These are phyloP conservation scores for Pollimyrus isidori DNA, from an alignment of 2,113 vertebrate genomes.

Conservation along the genomic window DNA sequence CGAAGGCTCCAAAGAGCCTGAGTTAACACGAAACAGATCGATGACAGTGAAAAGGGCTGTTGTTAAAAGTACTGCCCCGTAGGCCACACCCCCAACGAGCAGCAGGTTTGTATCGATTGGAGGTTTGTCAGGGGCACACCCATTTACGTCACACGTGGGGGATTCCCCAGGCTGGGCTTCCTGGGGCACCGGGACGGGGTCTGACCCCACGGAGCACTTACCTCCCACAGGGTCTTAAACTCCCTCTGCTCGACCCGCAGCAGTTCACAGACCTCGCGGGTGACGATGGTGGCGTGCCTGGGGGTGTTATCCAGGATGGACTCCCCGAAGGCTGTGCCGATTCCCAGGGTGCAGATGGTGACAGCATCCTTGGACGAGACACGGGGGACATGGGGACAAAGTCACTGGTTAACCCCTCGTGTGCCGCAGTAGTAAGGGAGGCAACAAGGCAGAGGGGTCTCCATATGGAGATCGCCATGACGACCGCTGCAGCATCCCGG, in stretches of 20 bases:
- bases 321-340: conserved; percentile 95
- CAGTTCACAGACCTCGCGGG: conserved; percentile 82
- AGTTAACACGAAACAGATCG: not conserved
- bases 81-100: not conserved
- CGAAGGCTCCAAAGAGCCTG: not conserved
- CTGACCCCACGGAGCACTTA: conserved; percentile 48
- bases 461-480: not conserved
- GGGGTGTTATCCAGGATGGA: conserved; percentile 96
- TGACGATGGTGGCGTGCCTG: conserved; percentile 92
- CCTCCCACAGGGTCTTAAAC: conserved; percentile 94
- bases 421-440: not conserved
- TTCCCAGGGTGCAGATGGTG: conserved; percentile 88
- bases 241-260: conserved; percentile 92
- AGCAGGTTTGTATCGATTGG: not conserved
- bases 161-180: not conserved
- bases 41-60: not conserved
- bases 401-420: not conserved
- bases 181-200: not conserved
- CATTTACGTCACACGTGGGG: not conserved
- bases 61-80: not conserved
- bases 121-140: not conserved
- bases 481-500: not conserved
- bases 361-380: conserved; percentile 77
- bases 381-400: not conserved
- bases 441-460: not conserved